These are phyloP conservation scores for Naja naja DNA, from an alignment of 2,113 vertebrate genomes.

Conservation along the genomic window DNA sequence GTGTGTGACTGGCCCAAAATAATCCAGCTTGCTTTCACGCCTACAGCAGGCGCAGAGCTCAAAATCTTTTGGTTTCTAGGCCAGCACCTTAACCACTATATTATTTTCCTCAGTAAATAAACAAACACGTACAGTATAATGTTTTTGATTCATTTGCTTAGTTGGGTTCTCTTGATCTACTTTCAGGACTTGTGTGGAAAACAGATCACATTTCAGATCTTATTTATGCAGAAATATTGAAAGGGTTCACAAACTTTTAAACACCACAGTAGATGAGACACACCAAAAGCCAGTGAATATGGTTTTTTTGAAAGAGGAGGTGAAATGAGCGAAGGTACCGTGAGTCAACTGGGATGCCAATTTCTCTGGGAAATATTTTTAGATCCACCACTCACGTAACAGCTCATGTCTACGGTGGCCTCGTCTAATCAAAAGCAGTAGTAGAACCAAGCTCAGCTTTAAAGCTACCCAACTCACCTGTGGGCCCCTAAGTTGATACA, in stretches of 20 bases:
- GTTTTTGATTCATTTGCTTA: neutral
- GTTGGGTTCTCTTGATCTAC: neutral
- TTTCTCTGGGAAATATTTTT: neutral
- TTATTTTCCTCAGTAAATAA: neutral
- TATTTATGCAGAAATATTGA: neutral
- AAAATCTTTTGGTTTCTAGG: neutral
- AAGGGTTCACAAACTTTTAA: neutral
- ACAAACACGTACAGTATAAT: neutral
- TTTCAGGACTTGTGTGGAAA: neutral
- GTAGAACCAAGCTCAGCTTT: neutral
- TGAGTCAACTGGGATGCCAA: too few relatives aligned
- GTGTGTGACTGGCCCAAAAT: neutral
- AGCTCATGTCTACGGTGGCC: neutral
- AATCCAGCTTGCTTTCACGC: neutral
- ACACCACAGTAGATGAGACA: neutral
- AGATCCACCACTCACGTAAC: neutral
- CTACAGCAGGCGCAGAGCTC: neutral
- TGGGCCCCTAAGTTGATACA: slow-evolving; percentile 95
- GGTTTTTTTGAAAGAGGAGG: neutral
- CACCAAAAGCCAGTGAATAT: neutral
- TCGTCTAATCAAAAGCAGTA: neutral
- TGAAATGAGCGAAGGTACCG: neutral
- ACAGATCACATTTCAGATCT: neutral
- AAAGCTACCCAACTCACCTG: slow-evolving; percentile 74
- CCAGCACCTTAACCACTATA: neutral